A percentile compares a stretch with the other conserved stretches of the same genome.
Evolutionary conservation across 2,888 invertebrate species (phyloP).

Genomic region (Atrina japonica): DNA sequence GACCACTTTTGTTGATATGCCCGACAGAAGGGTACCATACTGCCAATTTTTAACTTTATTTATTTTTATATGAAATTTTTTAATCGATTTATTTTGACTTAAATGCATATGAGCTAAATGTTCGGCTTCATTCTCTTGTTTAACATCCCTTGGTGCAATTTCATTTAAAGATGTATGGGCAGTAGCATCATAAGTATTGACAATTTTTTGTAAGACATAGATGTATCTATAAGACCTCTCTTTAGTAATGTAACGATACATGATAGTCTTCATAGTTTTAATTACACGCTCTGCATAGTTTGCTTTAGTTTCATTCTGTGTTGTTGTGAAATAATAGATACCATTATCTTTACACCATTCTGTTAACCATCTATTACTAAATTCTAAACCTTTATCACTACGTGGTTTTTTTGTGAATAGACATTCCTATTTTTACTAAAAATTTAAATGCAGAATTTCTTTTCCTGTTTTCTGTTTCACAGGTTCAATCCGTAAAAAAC

Average conservation of each 20-base stretch:
- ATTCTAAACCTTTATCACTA: slow-evolving; percentile 41
- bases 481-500: too few species aligned
- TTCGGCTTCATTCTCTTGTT: slow-evolving; percentile 40
- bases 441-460: too few species aligned
- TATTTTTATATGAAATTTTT: too few species aligned
- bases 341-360: slow-evolving; percentile 17
- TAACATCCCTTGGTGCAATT: slow-evolving; percentile 44
- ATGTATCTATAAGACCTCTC: slow-evolving; percentile 38
- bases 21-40: slow-evolving; percentile 10
- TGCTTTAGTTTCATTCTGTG: slow-evolving; percentile 32
- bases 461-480: too few species aligned
- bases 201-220: slow-evolving; percentile 39
- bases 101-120: slow-evolving; percentile 40
- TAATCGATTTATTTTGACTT: too few species aligned
- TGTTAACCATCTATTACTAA: slow-evolving; percentile 33
- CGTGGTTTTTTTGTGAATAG: too few species aligned
- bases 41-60: slow-evolving; percentile 4
- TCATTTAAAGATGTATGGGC: slow-evolving; percentile 44
- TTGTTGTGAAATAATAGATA: slow-evolving; percentile 27
- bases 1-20: too few species aligned
- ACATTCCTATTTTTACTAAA: too few species aligned
- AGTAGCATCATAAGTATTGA: slow-evolving; percentile 40
- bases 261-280: slow-evolving; percentile 15
- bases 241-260: slow-evolving; percentile 29
- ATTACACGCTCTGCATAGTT: slow-evolving; percentile 32